Percentiles rank a stretch among this genome's conserved stretches.
These are phyloP conservation scores for Strix occidentalis DNA, from an alignment of 2,797 vertebrate species.

Conservation along the genomic window DNA sequence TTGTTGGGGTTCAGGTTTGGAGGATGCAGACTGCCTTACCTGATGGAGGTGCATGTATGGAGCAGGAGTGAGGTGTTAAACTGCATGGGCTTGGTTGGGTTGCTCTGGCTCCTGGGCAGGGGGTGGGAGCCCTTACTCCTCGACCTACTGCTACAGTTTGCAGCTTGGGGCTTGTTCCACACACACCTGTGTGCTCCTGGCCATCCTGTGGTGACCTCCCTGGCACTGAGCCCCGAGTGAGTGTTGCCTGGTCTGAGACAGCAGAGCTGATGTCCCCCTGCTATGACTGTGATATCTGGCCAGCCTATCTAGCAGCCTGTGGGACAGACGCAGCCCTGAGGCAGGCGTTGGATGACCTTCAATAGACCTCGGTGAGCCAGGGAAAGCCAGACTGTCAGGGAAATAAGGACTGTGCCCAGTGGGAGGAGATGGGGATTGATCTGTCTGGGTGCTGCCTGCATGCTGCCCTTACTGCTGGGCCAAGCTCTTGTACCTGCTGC, in stretches of 20 bases:
- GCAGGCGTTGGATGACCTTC: neutral
- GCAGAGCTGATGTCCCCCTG: neutral
- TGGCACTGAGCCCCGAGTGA: neutral
- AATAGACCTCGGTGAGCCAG: neutral
- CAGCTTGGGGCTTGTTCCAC: neutral
- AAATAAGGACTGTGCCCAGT: neutral
- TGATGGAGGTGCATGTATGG: neutral
- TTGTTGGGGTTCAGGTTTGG: neutral
- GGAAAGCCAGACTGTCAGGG: neutral
- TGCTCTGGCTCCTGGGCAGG: neutral
- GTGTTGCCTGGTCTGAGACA: neutral
- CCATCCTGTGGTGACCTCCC: neutral
- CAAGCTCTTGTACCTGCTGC: neutral
- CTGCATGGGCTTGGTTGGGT: neutral
- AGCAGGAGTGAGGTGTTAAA: neutral
- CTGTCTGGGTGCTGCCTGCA: neutral
- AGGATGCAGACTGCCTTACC: neutral
- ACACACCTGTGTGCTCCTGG: neutral
- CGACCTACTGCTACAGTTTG: neutral
- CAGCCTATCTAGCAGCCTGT: neutral
- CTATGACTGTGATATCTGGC: neutral
- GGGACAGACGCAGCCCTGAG: rapidly evolving
- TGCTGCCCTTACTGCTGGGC: neutral
- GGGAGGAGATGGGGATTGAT: neutral
- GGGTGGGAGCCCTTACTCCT: neutral